A percentile compares a stretch with the other conserved stretches of the same genome.
Evolutionary conservation across 2,113 vertebrate genomes (phyloP).

Genomic region (Macaca mulatta): DNA sequence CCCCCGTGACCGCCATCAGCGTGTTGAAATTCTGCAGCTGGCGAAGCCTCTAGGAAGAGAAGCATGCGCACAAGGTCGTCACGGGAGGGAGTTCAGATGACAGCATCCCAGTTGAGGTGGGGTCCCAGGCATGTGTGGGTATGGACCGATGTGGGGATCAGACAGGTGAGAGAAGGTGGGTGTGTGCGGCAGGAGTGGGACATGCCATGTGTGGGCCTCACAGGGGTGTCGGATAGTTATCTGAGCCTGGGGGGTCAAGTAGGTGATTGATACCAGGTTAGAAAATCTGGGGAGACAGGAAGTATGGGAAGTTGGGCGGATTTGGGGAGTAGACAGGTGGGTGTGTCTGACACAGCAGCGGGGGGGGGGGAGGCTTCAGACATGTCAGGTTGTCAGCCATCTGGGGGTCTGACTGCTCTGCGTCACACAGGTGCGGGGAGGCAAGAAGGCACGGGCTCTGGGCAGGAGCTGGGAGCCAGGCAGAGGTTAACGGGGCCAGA

Average conservation of each 20-base stretch:
- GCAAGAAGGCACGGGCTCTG: background rate
- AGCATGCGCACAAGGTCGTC: background rate
- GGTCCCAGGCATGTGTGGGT: background rate
- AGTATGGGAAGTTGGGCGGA: background rate
- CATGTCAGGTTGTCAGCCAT: background rate
- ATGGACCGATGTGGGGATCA: background rate
- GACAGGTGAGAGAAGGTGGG: background rate
- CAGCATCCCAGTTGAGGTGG: background rate
- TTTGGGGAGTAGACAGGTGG: background rate
- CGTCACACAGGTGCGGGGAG: background rate
- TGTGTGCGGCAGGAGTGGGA: background rate
- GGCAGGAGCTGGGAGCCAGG: background rate
- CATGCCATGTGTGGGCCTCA: background rate
- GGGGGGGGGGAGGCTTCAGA: background rate
- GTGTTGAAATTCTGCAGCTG: conserved; percentile 94
- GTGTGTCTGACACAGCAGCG: background rate
- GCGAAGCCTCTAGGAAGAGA: conserved; percentile 85
- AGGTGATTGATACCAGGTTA: background rate
- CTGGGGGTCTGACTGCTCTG: background rate
- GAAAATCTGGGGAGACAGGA: background rate
- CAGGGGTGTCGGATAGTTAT: background rate
- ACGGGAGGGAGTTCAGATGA: background rate
- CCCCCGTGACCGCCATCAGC: conserved; percentile 94
- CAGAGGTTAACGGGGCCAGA: background rate
- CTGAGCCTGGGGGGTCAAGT: background rate